Base-by-base conservation (phyloP, 2,888 invertebrate species). In the Osedax frankpressi region DNA sequence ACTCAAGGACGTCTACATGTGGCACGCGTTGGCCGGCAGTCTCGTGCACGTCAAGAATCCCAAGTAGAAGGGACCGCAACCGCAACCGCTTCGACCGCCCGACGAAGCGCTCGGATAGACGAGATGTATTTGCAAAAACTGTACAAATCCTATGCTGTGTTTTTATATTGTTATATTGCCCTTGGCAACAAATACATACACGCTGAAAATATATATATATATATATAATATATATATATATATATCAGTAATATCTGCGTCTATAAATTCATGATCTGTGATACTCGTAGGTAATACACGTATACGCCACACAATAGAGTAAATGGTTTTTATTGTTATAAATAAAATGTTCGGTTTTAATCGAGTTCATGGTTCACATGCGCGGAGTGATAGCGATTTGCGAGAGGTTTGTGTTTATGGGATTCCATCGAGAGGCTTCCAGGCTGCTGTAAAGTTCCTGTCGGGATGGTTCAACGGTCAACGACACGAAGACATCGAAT, bases 21-120 rank as follows among this genome's bases (percentile, higher is more conserved):
- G 77, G 77, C 77, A 77, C 74, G 70, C 77, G 1, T 72, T 77
- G 27, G 75, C 77, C 24, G 77, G 77, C 59, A 74, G 74, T 44
- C 75, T 77, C 3, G 77, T 77, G 19, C 76, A 77, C 59, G 77
- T 75, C 70, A 76, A 75, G 65, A 76, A 77, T 44, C 44, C 44
- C 44, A 44, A 44, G 44, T 44, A 44, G n/a, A n/a, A n/a, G n/a
- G n/a, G n/a, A n/a, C n/a, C n/a, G n/a, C n/a, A n/a, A n/a, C n/a
- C n/a, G n/a, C n/a, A n/a, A n/a, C n/a, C n/a, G n/a, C n/a, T n/a
- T n/a, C n/a, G n/a, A n/a, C n/a, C n/a, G n/a, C n/a, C n/a, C n/a
- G n/a, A n/a, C n/a, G n/a, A n/a, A n/a, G n/a, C n/a, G n/a, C n/a
- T n/a, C n/a, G n/a, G n/a, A n/a, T n/a, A n/a, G n/a, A n/a, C n/a